Evolutionary conservation across 2,113 vertebrate species (phyloP).

Genomic region (Bathybates hornii): DNA sequence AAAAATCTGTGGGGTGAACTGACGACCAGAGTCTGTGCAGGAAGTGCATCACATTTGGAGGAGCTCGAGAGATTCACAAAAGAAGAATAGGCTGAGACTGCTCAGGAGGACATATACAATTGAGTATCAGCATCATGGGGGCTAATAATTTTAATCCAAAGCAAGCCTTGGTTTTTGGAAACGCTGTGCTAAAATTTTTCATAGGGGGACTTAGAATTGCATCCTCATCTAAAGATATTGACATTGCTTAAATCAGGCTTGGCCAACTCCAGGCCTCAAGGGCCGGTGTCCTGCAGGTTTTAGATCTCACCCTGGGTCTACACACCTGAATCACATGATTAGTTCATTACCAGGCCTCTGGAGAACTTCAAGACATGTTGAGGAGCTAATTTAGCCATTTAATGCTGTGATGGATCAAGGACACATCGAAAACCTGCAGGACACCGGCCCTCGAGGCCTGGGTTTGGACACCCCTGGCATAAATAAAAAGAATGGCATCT

Average conservation of each 20-base stretch:
- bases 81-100: not conserved
- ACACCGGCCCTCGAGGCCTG: not conserved
- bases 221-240: not conserved
- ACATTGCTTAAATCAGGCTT: not conserved
- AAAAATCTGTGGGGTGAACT: not conserved
- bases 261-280: not conserved
- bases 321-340: not conserved
- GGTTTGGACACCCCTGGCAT: rapidly evolving
- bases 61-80: not conserved
- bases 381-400: rapidly evolving
- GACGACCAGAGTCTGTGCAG: not conserved
- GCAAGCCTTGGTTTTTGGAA: not conserved
- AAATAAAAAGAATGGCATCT: not conserved
- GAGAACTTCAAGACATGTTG: not conserved
- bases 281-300: not conserved
- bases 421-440: not conserved
- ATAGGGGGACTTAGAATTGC: not conserved
- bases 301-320: rapidly evolving
- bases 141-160: not conserved
- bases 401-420: rapidly evolving
- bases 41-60: not conserved
- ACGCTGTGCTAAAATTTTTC: not conserved
- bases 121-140: not conserved
- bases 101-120: not conserved
- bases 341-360: not conserved